phyloP scores from a whole-genome alignment of 2,888 invertebrate species.

The Drosophila flavopinicola region DNA sequence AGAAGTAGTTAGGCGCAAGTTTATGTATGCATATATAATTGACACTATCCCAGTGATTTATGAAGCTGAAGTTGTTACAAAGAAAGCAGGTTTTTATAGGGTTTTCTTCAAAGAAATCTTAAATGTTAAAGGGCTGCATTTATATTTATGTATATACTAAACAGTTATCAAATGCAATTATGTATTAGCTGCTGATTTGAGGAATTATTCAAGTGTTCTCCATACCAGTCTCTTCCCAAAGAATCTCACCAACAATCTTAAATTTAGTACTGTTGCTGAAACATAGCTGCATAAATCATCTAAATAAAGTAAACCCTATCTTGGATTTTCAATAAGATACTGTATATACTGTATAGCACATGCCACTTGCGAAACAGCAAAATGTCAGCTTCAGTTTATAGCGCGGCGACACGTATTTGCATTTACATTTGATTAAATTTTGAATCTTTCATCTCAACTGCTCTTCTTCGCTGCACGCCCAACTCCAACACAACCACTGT shows the following conservation, averaged over 20 bases:
- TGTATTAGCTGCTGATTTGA: too few species aligned
- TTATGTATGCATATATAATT: too few species aligned
- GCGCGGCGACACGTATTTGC: constrained; percentile 38
- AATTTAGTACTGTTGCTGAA: background rate
- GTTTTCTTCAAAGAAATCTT: too few species aligned
- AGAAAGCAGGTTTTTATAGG: too few species aligned
- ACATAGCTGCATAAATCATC: background rate
- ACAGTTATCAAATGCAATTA: too few species aligned
- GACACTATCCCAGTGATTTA: too few species aligned
- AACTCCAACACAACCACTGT: constrained; percentile 22
- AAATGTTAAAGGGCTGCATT: too few species aligned
- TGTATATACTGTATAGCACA: too few species aligned
- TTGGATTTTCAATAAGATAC: background rate
- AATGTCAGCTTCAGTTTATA: constrained; percentile 25
- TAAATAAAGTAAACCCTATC: background rate
- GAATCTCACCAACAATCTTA: background rate
- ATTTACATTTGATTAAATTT: constrained; percentile 58
- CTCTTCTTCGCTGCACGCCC: constrained; percentile 17
- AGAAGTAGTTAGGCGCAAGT: constrained; percentile 12
- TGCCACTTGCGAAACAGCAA: background rate
- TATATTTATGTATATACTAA: too few species aligned
- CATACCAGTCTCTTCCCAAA: background rate
- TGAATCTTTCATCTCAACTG: constrained; percentile 41
- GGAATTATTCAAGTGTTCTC: too few species aligned
- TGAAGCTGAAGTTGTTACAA: too few species aligned